Conservation (phyloP, 2,888 invertebrate species). For the Linnaemya tessellans region DNA sequence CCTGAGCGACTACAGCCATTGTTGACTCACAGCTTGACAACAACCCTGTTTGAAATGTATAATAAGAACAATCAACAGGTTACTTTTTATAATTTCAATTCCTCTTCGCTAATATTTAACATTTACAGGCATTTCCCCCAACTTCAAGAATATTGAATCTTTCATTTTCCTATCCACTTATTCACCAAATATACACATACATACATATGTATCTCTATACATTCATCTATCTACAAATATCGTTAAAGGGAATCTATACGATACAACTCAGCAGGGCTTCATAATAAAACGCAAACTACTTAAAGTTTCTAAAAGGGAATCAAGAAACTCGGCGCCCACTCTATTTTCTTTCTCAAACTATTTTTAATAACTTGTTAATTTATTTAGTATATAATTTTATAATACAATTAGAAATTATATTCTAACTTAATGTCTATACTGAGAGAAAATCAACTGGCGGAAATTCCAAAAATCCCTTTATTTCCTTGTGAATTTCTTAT, state of each 20-base stretch:
- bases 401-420: neutral
- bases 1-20: slow-evolving; percentile 65
- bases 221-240: slow-evolving; percentile 74
- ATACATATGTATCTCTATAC: slow-evolving; percentile 37
- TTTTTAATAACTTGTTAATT: slow-evolving; percentile 26
- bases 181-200: slow-evolving; percentile 41
- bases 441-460: neutral
- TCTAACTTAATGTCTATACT: neutral
- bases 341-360: slow-evolving; percentile 67
- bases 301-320: slow-evolving; percentile 81
- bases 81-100: slow-evolving; percentile 55
- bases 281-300: slow-evolving; percentile 62
- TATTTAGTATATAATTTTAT: slow-evolving; percentile 11
- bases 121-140: slow-evolving; percentile 62
- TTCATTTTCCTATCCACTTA: slow-evolving; percentile 59
- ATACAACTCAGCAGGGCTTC: slow-evolving; percentile 74
- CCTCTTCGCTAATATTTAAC: slow-evolving; percentile 62
- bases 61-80: slow-evolving; percentile 53
- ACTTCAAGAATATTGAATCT: slow-evolving; percentile 61
- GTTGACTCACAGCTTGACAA: slow-evolving; percentile 55
- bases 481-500: slow-evolving; percentile 23
- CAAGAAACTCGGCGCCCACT: slow-evolving; percentile 79
- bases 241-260: slow-evolving; percentile 81
- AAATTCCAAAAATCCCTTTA: neutral
- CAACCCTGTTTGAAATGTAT: neutral